These are phyloP conservation scores for Serranus cabrilla DNA, from an alignment of 2,797 vertebrate genomes.

Conservation along the genomic window DNA sequence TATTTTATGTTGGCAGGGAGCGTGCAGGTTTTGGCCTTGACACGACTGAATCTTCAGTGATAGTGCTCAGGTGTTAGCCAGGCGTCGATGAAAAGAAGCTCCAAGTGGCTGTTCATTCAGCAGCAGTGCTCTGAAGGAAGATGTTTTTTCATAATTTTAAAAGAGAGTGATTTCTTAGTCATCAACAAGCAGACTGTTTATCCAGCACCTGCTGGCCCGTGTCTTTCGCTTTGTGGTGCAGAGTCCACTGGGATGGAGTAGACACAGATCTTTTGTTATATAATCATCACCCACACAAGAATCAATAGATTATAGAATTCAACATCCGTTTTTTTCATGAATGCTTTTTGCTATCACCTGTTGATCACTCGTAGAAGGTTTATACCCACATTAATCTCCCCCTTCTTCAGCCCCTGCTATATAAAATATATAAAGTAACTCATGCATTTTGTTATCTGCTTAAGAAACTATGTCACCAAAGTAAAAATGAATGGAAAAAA, in stretches of 20 bases:
- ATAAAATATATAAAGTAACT: neutral
- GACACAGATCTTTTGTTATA: constrained; percentile 41
- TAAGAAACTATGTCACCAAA: neutral
- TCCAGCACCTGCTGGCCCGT: constrained; percentile 22
- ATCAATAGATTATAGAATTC: constrained; percentile 49
- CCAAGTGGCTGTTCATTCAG: constrained; percentile 8
- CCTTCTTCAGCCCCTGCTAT: neutral
- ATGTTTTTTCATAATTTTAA: constrained; percentile 24
- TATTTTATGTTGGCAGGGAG: constrained; percentile 36
- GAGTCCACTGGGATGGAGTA: constrained; percentile 57
- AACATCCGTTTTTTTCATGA: constrained; percentile 11
- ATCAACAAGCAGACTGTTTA: constrained; percentile 28
- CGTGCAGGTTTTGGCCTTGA: constrained; percentile 42
- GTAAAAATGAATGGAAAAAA: neutral
- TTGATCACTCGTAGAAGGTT: constrained; percentile 4
- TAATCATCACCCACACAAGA: constrained; percentile 50
- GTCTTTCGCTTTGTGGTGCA: constrained; percentile 48
- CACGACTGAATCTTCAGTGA: neutral
- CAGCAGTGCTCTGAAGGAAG: constrained; percentile 5
- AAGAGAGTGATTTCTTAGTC: constrained; percentile 31
- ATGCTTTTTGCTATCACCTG: neutral
- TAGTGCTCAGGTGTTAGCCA: constrained; percentile 13
- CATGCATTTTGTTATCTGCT: constrained; percentile 3
- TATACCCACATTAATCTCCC: neutral
- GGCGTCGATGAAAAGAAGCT: neutral